Base-by-base conservation (phyloP, 64 coral and sea anemone genomes). In the Catalaphyllia jardinei region DNA sequence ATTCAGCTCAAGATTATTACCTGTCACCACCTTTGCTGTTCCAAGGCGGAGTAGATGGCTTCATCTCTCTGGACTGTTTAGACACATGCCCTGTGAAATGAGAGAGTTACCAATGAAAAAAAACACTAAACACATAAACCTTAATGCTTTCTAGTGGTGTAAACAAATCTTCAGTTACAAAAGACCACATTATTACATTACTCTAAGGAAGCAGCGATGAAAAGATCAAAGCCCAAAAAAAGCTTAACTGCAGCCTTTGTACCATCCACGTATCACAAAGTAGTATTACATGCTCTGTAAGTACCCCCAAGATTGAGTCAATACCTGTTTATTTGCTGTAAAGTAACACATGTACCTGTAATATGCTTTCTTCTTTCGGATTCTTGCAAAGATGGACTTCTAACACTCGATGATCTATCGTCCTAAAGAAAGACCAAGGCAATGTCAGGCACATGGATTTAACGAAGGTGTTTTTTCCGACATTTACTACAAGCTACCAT, bases 21-120 rank as follows among this genome's bases (percentile, higher is more conserved):
- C 94, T 95, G 86, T 95, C 94, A 72, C 94, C 93, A 29, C 73
- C 62, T 19, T 31, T 73, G 49, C 54, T 87, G 14, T 67, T 79
- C 91, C 91, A 93, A 0, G 86, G 83, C n/a, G 52, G 29, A 46
- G 19, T 73, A 22, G 64, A 15, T 46, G 85, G 29, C 57, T 67
- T 35, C 57, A 67, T 18, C 35, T 74, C 61, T 52, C 72, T 29
- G 30, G 79, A 33, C 29, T 52, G 65, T 20, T 69, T 86, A 60
- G 2, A 50, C 52, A 27, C 29, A 60, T 38, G 84, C 50, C 71
- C 39, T 88, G 49, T 57, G 54, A 57, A 4, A 73, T 22, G 52
- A 73, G 20, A 69, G 7, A 25, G 65, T 6, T 8, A 24, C 7
- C 25, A 69, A 29, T 24, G 19, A 69, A 25, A n/a, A n/a, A n/a